phyloP scores from a whole-genome alignment of 2,797 vertebrate species.

The Halcyon leucocephala region DNA sequence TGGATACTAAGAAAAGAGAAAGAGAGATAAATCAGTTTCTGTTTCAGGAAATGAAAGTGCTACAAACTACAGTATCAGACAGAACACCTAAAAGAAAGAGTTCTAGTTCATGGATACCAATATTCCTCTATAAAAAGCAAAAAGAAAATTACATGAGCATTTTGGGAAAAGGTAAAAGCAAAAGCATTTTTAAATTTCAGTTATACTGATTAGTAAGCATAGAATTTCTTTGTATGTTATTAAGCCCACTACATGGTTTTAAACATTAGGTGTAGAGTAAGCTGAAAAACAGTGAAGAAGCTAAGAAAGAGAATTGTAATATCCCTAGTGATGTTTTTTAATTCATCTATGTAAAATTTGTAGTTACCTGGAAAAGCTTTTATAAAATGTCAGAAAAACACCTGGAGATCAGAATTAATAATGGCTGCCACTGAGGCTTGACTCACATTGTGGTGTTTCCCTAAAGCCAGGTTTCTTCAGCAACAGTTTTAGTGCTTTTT shows the following conservation, averaged over 20 bases:
- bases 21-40: neutral
- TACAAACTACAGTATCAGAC: neutral
- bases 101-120: neutral
- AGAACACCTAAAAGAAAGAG: neutral
- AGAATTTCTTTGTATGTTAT: neutral
- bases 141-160: neutral
- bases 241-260: neutral
- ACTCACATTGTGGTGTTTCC: neutral
- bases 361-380: neutral
- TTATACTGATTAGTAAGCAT: neutral
- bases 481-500: neutral
- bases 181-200: neutral
- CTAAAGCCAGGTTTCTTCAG: neutral
- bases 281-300: neutral
- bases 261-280: neutral
- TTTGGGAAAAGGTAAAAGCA: neutral
- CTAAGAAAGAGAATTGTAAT: neutral
- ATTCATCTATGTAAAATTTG: neutral
- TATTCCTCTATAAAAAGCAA: neutral
- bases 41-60: neutral
- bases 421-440: neutral
- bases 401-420: neutral
- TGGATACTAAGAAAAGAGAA: neutral
- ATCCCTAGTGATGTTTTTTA: neutral
- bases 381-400: neutral